Evolutionary conservation across 2,113 vertebrate genomes (phyloP).

Genomic region (Anthoscopus minutus): DNA sequence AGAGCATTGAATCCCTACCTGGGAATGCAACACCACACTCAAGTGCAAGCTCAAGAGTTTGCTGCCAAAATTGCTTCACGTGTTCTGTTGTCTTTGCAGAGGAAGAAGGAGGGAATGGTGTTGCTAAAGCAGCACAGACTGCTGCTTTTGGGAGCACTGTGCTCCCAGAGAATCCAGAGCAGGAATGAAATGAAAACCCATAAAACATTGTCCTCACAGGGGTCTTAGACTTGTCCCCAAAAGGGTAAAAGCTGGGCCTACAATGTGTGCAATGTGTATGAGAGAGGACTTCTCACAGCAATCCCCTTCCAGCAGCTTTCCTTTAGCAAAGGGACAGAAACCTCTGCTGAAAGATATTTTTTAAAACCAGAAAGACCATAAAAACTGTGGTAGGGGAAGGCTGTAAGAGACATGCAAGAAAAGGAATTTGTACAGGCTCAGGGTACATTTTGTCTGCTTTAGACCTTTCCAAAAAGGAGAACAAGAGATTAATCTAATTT

Average conservation of each 20-base stretch:
- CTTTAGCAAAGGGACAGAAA: background rate
- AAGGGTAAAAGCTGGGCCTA: background rate
- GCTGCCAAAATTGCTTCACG: background rate
- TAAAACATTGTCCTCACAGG: background rate
- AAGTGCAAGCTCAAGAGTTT: background rate
- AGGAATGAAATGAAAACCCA: background rate
- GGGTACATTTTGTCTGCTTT: slow-evolving; percentile 27
- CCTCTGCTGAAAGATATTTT: background rate
- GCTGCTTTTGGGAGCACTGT: background rate
- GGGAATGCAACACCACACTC: background rate
- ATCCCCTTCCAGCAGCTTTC: background rate
- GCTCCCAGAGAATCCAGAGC: background rate
- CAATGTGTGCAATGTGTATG: rapidly evolving
- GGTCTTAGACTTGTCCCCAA: background rate
- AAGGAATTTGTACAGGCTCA: background rate
- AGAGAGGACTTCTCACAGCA: background rate
- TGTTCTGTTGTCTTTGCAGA: background rate
- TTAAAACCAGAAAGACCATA: background rate
- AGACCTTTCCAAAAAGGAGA: slow-evolving; percentile 27
- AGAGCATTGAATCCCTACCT: background rate
- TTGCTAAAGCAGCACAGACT: background rate
- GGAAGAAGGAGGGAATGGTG: background rate
- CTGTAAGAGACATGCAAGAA: background rate
- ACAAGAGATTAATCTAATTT: slow-evolving; percentile 42
- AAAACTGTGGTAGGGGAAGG: background rate